Base-by-base conservation (phyloP, 2,888 invertebrate species). In the Melanostoma scalare region DNA sequence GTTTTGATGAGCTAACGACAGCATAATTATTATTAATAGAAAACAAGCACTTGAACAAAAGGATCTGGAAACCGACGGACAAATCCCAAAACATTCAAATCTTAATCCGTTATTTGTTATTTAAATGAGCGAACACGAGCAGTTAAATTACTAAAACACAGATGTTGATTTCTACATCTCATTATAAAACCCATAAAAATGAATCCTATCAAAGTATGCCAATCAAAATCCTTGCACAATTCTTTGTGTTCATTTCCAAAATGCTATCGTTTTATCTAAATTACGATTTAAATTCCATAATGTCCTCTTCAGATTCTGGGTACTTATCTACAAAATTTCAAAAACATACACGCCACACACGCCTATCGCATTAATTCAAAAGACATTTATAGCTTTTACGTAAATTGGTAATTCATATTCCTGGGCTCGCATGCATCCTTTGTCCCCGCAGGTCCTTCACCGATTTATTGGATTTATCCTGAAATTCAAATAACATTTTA, bases 401-500 rank as follows among this genome's bases (percentile, higher is more conserved):
- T 30, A 73, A 40, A 63, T 50, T 31, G 72, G 63, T 69, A 73
- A 82, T 82, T 77, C 73, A 73, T 81, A 69, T 63, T 73, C 63
- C 46, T 40, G 65, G 69, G 52, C 55, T 5, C 8, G 9, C 6
- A 4, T 53, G 35, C 35, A 10, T 55, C 36, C 8, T 60, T 58
- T 48, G 30, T 35, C 2, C 20, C 30, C 63, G 4, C 42, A 44
- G 33, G 67, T 38, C 58, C 36, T 63, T 46, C 44, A 53, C 44
- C 63, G 46, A 80, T 80, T 80, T 80, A 80, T 80, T 71, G 80
- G 53, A 46, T 69, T 82, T 74, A 68, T 77, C 35, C 8, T 56
- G 78, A 82, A 82, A 78, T 74, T 77, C 73, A 73, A 78, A 78
- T 82, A 82, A 65, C 73, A 65, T 82, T 82, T 82, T 78, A 77